Base-by-base conservation (phyloP, 53 echinoderm and acorn worm genomes). In the Echinometra lucunter region DNA sequence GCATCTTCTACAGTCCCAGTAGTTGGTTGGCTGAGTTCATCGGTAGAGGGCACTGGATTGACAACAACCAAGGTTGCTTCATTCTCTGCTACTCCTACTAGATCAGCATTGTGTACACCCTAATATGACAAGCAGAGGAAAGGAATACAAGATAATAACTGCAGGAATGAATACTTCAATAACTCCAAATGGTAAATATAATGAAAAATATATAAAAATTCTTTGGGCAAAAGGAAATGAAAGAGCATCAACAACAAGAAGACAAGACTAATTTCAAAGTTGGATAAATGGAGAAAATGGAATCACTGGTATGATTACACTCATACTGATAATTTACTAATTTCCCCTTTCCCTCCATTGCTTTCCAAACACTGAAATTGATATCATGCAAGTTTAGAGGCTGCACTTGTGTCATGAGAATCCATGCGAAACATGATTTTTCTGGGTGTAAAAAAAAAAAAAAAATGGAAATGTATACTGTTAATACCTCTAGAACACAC, bases 61-160 rank as follows among this genome's bases (percentile, higher is more conserved):
- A 98, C 98, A 55, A 98, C 96, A 38, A 98, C 98, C 44, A 98
- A 92, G 17, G 97, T 96, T 17, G 96, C 90, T 74, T 98, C 98
- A 17, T 94, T 75, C 85, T 98, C 94, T 23, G 44, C 85, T 17
- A 82, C 94, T 82, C 94, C 94, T 1, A 94, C 80, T 28, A 94
- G 66, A 85, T 94, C 94, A 44, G 94, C 60, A 83, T 32, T 82
- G 44, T 58, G 45, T n/a, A 94, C 94, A 94, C 34, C 47, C 94
- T 94, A 58, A 72, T 15, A 49, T 49, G 11, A 47, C 28, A 85
- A 85, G 85, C n/a, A 49, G 38, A 19, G 42, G 19, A 78, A 4
- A 78, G 78, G 42, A 35, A 78, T 69, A 12, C 18, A 38, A 78
- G 38, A 6, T 75, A 5, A 34, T 70, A 34, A n/a, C 19, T 38